Evolutionary conservation across 2,113 vertebrate species (phyloP), one percentile per base, ranked within the genome.

Genomic region (Dissostichus mawsoni): DNA sequence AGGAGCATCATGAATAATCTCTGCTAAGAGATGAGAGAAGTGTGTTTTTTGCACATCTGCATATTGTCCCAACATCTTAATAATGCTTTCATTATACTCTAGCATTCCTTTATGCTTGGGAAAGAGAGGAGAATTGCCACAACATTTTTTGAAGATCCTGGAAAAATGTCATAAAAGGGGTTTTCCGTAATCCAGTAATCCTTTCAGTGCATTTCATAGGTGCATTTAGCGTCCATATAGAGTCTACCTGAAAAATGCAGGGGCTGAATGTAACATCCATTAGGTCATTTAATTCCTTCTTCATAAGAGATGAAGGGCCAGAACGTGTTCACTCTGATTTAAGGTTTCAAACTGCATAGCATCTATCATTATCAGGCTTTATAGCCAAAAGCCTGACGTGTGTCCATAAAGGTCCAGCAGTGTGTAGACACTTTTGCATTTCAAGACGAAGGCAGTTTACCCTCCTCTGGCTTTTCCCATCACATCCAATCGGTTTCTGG

Each of bases 41-140:
- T 78, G 86, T 84, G 83, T 82, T 84, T 80, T 41, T 47, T 18
- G 0, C n/a, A 69, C 81, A 74, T 85, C 78, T 80, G 76, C 16
- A 6, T 18, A 9, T 63, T 52, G 62, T 76, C 83, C 77, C 59
- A 8, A 14, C 53, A 16, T 2, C 53, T 61, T 76, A 41, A 58
- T 69, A 75, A 53, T 72, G 65, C 79, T 73, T 41, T 41, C 36
- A 41, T 5, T 75, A 70, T 72, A 85, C 68, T 87, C 56, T 57
- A 53, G 73, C 74, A 79, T 91, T 87, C 91, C 90, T 92, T 92
- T 77, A 70, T 73, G 72, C 63, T 83, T 85, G 29, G 52, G 64
- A 58, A 68, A 65, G 53, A 82, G 79, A 73, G 48, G 84, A 69
- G 66, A 9, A 9, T 79, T 1, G 74, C 71, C 65, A n/a, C 1